Conservation (phyloP, 2,113 vertebrate genomes). For the Petaurus breviceps region DNA sequence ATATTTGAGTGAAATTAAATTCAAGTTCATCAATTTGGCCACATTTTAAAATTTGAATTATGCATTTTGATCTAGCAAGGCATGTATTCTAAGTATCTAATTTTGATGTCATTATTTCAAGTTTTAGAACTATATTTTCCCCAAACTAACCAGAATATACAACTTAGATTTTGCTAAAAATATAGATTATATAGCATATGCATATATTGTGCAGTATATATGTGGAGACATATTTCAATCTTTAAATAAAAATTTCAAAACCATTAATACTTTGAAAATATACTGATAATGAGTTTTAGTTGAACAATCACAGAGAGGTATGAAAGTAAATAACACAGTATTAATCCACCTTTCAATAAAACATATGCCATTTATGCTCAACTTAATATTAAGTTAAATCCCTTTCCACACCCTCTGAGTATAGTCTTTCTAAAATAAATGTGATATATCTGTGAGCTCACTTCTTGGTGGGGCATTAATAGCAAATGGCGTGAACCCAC, state of each 20-base stretch:
- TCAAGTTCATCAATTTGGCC: background rate
- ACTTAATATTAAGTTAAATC: slow-evolving; percentile 17
- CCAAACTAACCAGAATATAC: background rate
- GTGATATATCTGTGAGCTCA: slow-evolving; percentile 14
- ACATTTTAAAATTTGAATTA: slow-evolving; percentile 12
- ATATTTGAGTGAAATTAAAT: background rate
- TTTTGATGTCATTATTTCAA: background rate
- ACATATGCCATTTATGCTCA: background rate
- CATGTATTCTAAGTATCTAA: background rate
- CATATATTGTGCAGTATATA: background rate
- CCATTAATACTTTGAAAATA: slow-evolving; percentile 46
- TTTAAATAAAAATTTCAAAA: background rate
- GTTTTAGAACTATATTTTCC: slow-evolving; percentile 32
- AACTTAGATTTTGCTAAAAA: slow-evolving; percentile 15
- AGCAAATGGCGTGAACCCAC: background rate
- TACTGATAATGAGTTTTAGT: background rate
- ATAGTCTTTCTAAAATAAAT: slow-evolving; percentile 58
- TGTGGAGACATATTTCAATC: background rate
- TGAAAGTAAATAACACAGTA: slow-evolving; percentile 39
- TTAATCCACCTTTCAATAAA: slow-evolving; percentile 28
- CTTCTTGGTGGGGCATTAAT: slow-evolving; percentile 37
- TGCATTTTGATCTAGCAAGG: slow-evolving; percentile 26
- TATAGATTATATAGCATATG: background rate
- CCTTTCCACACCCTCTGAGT: background rate
- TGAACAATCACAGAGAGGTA: background rate